A percentile compares a stretch with the other conserved stretches of the same genome.
Conservation (phyloP, 1,140 invertebrate genomes). For the Aphis craccivora region DNA sequence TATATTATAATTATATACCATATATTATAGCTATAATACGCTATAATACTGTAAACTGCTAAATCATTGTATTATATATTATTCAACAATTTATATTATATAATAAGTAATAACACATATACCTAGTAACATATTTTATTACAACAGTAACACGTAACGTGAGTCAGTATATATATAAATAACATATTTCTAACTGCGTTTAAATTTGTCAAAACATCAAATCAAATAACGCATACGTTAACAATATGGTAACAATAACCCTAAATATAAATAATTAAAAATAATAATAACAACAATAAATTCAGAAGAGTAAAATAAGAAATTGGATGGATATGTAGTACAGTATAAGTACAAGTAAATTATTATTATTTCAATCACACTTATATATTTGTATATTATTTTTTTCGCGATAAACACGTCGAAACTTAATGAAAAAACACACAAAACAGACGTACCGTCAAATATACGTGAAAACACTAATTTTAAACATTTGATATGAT, state of each 20-base stretch:
- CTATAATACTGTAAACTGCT: neutral
- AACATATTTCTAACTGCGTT: neutral
- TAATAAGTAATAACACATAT: constrained; percentile 1
- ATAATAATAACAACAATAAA: neutral
- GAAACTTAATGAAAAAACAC: neutral
- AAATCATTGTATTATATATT: constrained; percentile 4
- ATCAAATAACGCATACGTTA: neutral
- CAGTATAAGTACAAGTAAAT: neutral
- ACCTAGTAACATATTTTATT: constrained; percentile 8
- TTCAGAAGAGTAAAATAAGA: neutral
- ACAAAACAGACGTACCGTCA: neutral
- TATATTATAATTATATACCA: neutral
- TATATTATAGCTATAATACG: too few relatives aligned
- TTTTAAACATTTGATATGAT: neutral
- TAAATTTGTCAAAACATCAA: neutral
- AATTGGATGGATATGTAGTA: neutral
- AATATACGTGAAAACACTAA: neutral
- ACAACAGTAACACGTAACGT: neutral
- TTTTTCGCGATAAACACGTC: neutral
- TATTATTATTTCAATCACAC: neutral
- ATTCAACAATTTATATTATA: neutral
- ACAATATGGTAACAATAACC: constrained; percentile 55
- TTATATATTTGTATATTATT: neutral
- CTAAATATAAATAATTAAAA: neutral
- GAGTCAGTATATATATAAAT: neutral